Evolutionary conservation across 2,797 vertebrate species (phyloP).

Genomic region (Chelidonichthys spinosus): DNA sequence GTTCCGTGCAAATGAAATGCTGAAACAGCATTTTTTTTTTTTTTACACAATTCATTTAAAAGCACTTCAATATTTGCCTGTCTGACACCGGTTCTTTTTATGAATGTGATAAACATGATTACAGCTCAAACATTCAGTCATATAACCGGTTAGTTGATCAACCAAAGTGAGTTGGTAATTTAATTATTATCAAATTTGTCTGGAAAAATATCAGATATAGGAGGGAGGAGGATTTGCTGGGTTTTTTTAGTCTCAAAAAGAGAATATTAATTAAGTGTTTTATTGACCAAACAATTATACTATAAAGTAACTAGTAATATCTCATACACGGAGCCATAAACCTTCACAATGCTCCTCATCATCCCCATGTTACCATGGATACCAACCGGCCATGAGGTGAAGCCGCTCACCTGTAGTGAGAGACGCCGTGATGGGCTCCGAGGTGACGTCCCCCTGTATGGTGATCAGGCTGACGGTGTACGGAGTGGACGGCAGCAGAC

Average conservation of each 20-base stretch:
- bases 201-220: too few species aligned
- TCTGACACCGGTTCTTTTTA: too few species aligned
- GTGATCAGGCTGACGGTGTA: constrained; percentile 94
- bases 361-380: neutral
- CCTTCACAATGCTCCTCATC: neutral
- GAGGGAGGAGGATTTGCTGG: neutral
- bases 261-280: neutral
- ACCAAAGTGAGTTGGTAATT: neutral
- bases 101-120: neutral
- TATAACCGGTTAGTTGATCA: neutral
- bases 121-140: neutral
- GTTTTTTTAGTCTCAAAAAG: neutral
- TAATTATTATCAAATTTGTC: neutral
- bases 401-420: constrained; percentile 91
- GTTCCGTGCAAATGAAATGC: constrained; percentile 35
- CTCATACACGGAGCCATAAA: constrained; percentile 1
- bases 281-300: neutral
- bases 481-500: constrained; percentile 90
- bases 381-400: constrained; percentile 14
- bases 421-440: constrained; percentile 90
- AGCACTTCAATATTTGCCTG: constrained; percentile 39
- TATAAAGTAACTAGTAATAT: neutral
- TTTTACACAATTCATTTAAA: constrained; percentile 49
- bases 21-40: constrained; percentile 47
- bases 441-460: constrained; percentile 88